Evolutionary conservation across 2,113 vertebrate genomes (phyloP).

Genomic region (Galeopterus variegatus): DNA sequence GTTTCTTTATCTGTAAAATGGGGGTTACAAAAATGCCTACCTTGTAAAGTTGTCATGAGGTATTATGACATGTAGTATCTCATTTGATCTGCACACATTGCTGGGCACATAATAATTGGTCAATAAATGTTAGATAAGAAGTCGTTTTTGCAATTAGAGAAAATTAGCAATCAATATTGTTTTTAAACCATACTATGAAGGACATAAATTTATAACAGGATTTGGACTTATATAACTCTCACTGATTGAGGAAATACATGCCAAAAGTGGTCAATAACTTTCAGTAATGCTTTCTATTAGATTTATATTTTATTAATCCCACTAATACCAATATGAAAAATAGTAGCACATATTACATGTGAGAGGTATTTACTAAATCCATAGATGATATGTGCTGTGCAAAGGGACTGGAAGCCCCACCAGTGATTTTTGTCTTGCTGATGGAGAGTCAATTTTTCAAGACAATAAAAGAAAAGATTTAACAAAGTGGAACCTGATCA

Average conservation of each 20-base stretch:
- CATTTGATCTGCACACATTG: not conserved
- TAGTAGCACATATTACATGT: not conserved
- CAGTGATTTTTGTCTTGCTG: not conserved
- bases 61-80: not conserved
- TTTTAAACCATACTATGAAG: constrained; percentile 30
- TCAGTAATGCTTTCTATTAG: not conserved
- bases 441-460: constrained; percentile 25
- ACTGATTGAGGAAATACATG: not conserved
- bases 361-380: constrained; percentile 3
- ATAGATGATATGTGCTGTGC: not conserved
- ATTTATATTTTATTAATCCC: not conserved
- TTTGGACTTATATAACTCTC: constrained; percentile 20
- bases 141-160: constrained; percentile 28
- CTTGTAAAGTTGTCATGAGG: not conserved
- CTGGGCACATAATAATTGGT: not conserved
- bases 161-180: not conserved
- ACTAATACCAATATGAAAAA: not conserved
- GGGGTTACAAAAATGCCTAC: not conserved
- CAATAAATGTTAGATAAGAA: not conserved
- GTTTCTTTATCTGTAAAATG: not conserved
- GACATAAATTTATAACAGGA: not conserved
- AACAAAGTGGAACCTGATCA: not conserved
- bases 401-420: not conserved
- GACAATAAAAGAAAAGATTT: not conserved
- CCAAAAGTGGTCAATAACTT: not conserved